These are phyloP conservation scores for Oceanodroma tethys DNA, from an alignment of 2,113 vertebrate species.

Conservation along the genomic window DNA sequence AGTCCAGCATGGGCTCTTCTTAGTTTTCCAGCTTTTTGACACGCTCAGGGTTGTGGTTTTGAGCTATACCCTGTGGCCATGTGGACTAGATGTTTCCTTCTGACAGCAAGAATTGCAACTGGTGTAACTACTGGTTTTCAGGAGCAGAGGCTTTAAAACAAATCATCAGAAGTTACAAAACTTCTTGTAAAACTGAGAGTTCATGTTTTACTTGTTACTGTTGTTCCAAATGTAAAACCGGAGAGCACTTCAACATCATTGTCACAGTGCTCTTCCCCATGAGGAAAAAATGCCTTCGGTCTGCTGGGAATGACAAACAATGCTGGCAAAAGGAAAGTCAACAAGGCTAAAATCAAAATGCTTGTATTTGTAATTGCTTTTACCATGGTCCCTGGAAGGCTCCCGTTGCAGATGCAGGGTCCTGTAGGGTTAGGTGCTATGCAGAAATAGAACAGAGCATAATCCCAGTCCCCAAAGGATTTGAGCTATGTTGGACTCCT, in stretches of 20 bases:
- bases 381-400: neutral
- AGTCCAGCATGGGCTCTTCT: neutral
- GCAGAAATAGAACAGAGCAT: neutral
- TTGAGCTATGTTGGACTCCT: neutral
- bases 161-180: neutral
- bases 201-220: neutral
- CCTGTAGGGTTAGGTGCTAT: neutral
- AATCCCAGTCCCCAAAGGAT: neutral
- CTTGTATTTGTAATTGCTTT: neutral
- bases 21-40: neutral
- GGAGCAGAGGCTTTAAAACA: neutral
- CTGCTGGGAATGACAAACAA: slow-evolving; percentile 17
- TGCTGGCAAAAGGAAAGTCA: slow-evolving; percentile 31
- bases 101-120: neutral
- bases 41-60: fast-evolving
- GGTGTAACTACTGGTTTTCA: neutral
- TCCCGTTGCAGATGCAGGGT: neutral
- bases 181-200: neutral
- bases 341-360: neutral
- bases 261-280: neutral
- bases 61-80: neutral
- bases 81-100: neutral
- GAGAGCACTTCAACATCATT: neutral
- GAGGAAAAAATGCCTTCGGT: neutral
- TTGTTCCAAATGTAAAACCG: neutral